A percentile compares a stretch with the other conserved stretches of the same genome.
Conservation (phyloP, 2,113 vertebrate species). For the Hemiscyllium ocellatum region DNA sequence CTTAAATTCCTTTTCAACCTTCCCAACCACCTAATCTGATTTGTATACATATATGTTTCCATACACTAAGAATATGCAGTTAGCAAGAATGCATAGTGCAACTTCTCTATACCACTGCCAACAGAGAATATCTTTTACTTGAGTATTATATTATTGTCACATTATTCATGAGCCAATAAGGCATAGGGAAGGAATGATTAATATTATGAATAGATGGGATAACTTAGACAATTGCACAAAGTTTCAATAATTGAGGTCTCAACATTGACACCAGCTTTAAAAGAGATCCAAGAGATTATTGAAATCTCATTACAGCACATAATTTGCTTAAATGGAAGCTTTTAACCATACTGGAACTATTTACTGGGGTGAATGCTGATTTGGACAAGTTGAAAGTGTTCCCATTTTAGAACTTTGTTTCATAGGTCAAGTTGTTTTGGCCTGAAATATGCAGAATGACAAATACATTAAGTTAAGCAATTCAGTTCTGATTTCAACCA, state of each 20-base stretch:
- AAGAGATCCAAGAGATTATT: not conserved
- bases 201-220: not conserved
- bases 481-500: not conserved
- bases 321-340: no score
- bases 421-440: not conserved
- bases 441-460: not conserved
- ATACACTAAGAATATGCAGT: not conserved
- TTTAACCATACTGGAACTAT: not conserved
- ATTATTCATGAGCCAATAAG: not conserved
- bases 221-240: not conserved
- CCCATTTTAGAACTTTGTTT: not conserved
- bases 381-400: not conserved
- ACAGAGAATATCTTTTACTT: not conserved
- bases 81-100: not conserved
- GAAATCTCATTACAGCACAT: not conserved
- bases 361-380: not conserved
- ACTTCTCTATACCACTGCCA: not conserved
- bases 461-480: not conserved
- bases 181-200: not conserved
- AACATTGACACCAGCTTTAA: no score
- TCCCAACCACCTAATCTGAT: no score
- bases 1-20: no score
- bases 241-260: not conserved
- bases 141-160: no score
- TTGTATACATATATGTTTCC: no score